phyloP scores from a whole-genome alignment of 2,113 vertebrate genomes.

The Chunga burmeisteri region DNA sequence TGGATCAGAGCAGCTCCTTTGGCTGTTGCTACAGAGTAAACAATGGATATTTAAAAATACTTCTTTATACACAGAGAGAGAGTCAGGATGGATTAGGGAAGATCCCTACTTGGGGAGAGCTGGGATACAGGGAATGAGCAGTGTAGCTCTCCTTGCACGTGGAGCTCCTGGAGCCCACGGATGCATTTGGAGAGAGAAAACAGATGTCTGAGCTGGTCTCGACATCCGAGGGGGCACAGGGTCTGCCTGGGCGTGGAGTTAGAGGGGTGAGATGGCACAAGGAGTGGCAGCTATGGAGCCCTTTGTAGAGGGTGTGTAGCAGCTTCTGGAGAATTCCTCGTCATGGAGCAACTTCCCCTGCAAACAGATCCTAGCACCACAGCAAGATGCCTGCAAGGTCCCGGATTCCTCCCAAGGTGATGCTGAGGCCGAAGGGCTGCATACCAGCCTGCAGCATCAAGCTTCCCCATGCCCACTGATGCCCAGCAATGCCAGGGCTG shows the following conservation, averaged over 20 bases:
- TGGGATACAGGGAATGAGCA: background rate
- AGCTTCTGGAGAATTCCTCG: background rate
- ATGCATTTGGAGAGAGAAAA: background rate
- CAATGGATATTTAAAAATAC: constrained; percentile 18
- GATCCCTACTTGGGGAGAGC: background rate
- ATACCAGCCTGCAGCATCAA: background rate
- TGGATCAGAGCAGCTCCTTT: background rate
- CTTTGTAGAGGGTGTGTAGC: background rate
- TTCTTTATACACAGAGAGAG: background rate
- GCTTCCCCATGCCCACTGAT: accelerated
- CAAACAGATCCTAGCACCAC: background rate
- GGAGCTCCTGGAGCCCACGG: background rate
- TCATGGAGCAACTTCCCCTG: background rate
- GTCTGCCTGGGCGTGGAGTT: background rate
- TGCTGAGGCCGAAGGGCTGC: background rate
- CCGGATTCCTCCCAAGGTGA: too few species aligned
- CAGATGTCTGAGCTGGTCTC: background rate
- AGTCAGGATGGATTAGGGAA: background rate
- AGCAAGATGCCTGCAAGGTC: background rate
- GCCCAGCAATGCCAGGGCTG: background rate
- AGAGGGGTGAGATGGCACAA: background rate
- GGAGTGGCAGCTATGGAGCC: background rate
- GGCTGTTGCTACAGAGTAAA: background rate
- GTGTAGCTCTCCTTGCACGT: background rate
- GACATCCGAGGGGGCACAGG: background rate